Base-by-base conservation (phyloP, 2,113 vertebrate genomes). In the Coracopsis vasa region DNA sequence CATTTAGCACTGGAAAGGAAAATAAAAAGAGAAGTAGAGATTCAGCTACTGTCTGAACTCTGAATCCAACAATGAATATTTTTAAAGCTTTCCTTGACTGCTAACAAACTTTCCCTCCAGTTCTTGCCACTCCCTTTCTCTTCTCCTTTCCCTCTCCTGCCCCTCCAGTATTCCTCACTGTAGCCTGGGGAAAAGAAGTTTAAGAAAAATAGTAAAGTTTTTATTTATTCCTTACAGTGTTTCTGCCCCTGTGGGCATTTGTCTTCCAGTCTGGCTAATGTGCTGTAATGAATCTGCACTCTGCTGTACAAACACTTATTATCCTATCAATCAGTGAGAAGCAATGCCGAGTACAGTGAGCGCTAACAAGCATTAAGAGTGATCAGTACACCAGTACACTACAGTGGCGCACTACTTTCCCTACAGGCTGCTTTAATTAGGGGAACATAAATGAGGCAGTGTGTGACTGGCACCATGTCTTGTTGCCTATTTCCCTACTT, bases 201-300 rank as follows among this genome's bases (percentile, higher is more conserved):
- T 64, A 72, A 86, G 91, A 91, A 92, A 94, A 95, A 93, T 92
- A 94, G 91, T 86, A 80, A 92, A 95, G 85, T 96, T 96, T 97
- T 94, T 97, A 97, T 97, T 97, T 97, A 97, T 97, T 97, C 93
- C 93, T 95, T 74, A 80, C 61, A 81, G 93, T 53, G 93, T 97
- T 97, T 97, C 90, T 96, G 92, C 83, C 95, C 96, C 97, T 96
- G 92, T 95, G 85, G 96, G 96, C 94, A 97, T 97, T 96, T 95
- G 62, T 71, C 96, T 97, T 82, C 94, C 93, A 92, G 92, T 96
- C 94, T 97, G 92, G 94, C 88, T 97, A 97, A 97, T 94, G 94
- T 74, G 81, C 94, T 92, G 70, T 97, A 97, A 97, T 96, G 92
- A 96, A 94, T 95, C 92, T 96, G 45, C 93, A 91, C 92, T 91